These are phyloP conservation scores for Drosophila melanocephala DNA, from an alignment of 2,888 invertebrate genomes.

Conservation along the genomic window DNA sequence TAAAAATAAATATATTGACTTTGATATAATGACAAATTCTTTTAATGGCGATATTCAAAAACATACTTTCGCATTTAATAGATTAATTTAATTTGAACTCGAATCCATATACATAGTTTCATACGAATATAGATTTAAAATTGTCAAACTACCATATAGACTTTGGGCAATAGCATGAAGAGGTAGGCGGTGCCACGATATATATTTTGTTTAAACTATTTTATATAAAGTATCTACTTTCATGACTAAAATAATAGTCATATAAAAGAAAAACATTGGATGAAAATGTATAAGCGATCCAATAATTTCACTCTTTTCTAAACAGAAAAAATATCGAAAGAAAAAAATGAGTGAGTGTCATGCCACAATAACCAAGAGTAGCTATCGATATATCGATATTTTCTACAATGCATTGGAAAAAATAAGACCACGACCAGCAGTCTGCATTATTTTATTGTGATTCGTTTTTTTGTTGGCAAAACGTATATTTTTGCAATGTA, in stretches of 20 bases:
- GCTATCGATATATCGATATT: conserved; percentile 37
- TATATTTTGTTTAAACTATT: background rate
- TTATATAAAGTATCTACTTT: background rate
- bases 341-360: conserved; percentile 24
- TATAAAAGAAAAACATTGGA: background rate
- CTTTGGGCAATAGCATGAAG: background rate
- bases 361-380: conserved; percentile 7
- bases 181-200: background rate
- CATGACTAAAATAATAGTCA: background rate
- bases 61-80: background rate
- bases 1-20: conserved; percentile 39
- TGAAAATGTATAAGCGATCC: background rate
- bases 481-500: conserved; percentile 48
- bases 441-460: conserved; percentile 45
- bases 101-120: background rate
- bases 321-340: conserved; percentile 1
- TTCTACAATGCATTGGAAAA: conserved; percentile 37
- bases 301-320: background rate
- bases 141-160: background rate
- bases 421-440: conserved; percentile 37
- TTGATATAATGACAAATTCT: conserved; percentile 14
- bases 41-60: background rate
- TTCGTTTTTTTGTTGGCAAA: conserved; percentile 14
- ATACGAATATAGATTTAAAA: background rate
- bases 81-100: background rate